Evolutionary conservation across 1,140 invertebrate genomes (phyloP).

Genomic region (Metopolophium dirhodum): DNA sequence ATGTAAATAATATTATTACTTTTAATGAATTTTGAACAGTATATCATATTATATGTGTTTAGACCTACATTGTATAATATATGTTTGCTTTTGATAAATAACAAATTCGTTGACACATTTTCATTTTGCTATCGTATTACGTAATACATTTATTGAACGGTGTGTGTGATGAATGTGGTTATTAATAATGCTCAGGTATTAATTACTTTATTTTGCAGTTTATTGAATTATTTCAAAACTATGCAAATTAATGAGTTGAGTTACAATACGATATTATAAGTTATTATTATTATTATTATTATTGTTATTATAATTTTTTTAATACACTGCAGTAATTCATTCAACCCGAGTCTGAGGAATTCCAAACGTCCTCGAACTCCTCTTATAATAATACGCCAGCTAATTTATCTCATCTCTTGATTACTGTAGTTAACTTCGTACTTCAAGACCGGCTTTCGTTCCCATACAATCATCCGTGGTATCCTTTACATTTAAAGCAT

Average conservation of each 20-base stretch:
- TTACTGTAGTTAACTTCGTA: constrained; percentile 15
- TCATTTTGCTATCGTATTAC: not conserved
- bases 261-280: not conserved
- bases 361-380: constrained; percentile 39
- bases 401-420: constrained; percentile 21
- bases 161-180: not conserved
- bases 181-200: not conserved
- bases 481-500: constrained; percentile 33
- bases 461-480: not conserved
- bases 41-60: not conserved
- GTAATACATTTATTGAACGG: not conserved
- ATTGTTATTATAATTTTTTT: constrained; percentile 23
- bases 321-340: constrained; percentile 24
- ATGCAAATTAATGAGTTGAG: not conserved
- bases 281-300: constrained; percentile 26
- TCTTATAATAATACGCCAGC: constrained; percentile 33
- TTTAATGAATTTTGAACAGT: not conserved
- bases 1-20: constrained; percentile 25
- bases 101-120: not conserved
- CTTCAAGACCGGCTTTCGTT: constrained; percentile 41
- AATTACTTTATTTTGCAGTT: not conserved
- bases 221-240: constrained; percentile 35
- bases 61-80: not conserved
- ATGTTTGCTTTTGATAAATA: not conserved
- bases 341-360: constrained; percentile 47